Conservation (phyloP, 2,888 invertebrate genomes). For the Leptarthrus brevirostris region DNA sequence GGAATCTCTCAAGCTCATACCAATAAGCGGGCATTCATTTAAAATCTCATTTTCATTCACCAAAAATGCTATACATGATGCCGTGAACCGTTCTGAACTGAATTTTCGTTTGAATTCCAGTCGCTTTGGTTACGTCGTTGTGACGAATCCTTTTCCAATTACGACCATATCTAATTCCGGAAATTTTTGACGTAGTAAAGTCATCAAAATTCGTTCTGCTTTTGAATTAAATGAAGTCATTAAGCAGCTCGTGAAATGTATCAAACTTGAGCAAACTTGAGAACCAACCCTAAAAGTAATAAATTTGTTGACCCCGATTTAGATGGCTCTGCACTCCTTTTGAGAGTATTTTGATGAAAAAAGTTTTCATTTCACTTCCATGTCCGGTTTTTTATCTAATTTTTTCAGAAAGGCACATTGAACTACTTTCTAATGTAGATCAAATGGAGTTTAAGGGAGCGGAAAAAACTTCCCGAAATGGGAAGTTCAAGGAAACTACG, state of each 20-base stretch:
- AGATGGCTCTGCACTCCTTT: slow-evolving; percentile 3
- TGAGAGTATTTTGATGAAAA: slow-evolving; percentile 28
- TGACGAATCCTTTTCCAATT: too few species aligned
- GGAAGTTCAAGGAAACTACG: too few species aligned
- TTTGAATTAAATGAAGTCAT: slow-evolving; percentile 30
- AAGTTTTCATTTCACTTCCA: slow-evolving; percentile 20
- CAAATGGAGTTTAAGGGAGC: too few species aligned
- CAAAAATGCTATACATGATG: too few species aligned
- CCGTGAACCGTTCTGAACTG: too few species aligned
- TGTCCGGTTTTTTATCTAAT: slow-evolving; percentile 7
- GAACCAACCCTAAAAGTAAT: slow-evolving; percentile 18
- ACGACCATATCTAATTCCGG: background rate
- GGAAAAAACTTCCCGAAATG: too few species aligned
- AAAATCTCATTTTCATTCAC: background rate
- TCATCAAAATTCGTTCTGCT: slow-evolving; percentile 21
- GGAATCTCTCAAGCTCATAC: background rate
- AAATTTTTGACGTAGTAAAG: slow-evolving; percentile 9
- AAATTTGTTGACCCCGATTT: slow-evolving; percentile 31
- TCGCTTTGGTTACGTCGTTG: too few species aligned
- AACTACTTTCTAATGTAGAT: too few species aligned
- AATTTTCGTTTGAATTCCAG: too few species aligned
- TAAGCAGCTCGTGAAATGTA: slow-evolving; percentile 10
- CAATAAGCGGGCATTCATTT: background rate
- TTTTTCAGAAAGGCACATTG: background rate
- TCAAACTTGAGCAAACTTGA: slow-evolving; percentile 13